These are phyloP conservation scores for Aromia moschata DNA, from an alignment of 2,888 invertebrate species.

Conservation along the genomic window DNA sequence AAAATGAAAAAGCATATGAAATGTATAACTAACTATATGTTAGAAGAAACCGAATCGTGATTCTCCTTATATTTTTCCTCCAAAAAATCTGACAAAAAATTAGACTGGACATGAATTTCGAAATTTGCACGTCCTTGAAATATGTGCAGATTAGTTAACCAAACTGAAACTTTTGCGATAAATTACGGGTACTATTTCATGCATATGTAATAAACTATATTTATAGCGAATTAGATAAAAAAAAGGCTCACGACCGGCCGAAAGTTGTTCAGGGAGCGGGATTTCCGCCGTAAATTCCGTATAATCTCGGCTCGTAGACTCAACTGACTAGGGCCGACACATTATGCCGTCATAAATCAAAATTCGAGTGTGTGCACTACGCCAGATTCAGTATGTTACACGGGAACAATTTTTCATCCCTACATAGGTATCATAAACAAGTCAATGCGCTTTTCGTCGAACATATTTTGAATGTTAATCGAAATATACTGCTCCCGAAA, in stretches of 20 bases:
- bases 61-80: no score
- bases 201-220: no score
- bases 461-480: conserved; percentile 17
- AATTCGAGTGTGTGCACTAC: conserved; percentile 15
- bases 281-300: conserved; percentile 8
- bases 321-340: conserved; percentile 7
- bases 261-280: background rate
- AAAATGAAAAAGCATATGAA: no score
- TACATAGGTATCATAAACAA: conserved; percentile 25
- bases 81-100: no score
- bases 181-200: no score
- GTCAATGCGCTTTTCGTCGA: conserved; percentile 13
- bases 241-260: background rate
- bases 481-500: conserved; percentile 1
- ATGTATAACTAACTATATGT: no score
- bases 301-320: conserved; percentile 13
- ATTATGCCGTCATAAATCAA: conserved; percentile 24
- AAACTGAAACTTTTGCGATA: no score
- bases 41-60: no score
- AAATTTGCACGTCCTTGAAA: no score
- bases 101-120: no score
- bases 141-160: no score
- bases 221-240: no score
- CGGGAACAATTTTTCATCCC: conserved; percentile 25
- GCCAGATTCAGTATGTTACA: conserved; percentile 19